Conservation (phyloP, 1,140 invertebrate species). For the Cyclina sinensis region DNA sequence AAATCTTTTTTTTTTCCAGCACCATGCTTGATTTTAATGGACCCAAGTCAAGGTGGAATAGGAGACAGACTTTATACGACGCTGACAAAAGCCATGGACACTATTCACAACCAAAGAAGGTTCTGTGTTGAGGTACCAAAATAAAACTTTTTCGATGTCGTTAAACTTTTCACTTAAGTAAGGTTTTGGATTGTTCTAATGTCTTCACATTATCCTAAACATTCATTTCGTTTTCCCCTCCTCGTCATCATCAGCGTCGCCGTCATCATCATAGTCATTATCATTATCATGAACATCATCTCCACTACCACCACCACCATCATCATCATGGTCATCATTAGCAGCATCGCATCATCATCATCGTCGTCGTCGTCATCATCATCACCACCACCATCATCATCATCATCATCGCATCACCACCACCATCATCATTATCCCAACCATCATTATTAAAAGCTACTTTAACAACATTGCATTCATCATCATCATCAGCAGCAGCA, state of each 20-base stretch:
- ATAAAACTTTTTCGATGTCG: too few species aligned
- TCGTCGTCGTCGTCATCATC: conserved; percentile 5
- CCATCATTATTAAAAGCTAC: not conserved
- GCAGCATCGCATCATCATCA: not conserved
- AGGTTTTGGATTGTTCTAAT: too few species aligned
- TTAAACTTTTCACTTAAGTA: too few species aligned
- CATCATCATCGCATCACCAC: too few species aligned
- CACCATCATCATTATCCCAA: not conserved
- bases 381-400: not conserved
- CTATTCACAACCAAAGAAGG: conserved; percentile 56
- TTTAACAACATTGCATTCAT: not conserved
- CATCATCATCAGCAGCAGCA: too few species aligned
- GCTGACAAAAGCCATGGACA: conserved; percentile 58
- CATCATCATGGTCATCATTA: too few species aligned
- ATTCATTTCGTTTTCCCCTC: too few species aligned
- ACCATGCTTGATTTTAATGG: conserved; percentile 72
- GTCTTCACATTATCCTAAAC: too few species aligned
- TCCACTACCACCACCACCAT: too few species aligned
- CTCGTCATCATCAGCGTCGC: too few species aligned
- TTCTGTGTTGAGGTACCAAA: conserved; percentile 73
- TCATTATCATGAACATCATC: not conserved
- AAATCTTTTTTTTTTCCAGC: conserved; percentile 62
- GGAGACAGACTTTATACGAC: conserved; percentile 65
- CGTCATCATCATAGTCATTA: not conserved
- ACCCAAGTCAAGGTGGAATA: conserved; percentile 66